Conservation (phyloP, 2,113 vertebrate genomes). For the Podarcis raffonei region DNA sequence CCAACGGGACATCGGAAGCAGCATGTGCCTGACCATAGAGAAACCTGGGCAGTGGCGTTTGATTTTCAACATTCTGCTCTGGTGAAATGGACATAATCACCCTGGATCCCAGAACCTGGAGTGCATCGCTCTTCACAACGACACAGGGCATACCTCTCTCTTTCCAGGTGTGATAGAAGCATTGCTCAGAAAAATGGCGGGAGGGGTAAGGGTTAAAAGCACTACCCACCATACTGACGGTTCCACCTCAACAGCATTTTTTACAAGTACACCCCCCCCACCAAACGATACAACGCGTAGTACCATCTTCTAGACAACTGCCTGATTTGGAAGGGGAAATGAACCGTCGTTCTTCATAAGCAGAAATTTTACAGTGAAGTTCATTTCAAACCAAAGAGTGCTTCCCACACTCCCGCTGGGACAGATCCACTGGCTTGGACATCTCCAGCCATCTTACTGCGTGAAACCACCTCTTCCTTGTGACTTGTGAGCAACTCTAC, state of each 20-base stretch:
- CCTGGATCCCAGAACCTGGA: background rate
- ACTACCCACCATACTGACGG: background rate
- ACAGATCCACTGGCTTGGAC: background rate
- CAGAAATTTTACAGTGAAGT: background rate
- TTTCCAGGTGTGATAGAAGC: background rate
- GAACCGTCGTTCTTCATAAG: background rate
- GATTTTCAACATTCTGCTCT: constrained; percentile 1
- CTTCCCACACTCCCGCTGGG: background rate
- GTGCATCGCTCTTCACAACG: background rate
- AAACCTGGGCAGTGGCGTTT: constrained; percentile 46
- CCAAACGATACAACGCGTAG: no score
- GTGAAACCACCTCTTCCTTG: background rate
- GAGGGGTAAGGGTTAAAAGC: background rate
- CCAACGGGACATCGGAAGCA: constrained; percentile 32
- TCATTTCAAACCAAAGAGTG: background rate
- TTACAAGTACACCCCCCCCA: no score
- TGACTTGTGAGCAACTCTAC: no score
- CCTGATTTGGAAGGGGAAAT: background rate
- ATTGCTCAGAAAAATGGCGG: background rate
- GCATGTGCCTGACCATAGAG: constrained; percentile 37
- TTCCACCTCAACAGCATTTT: background rate
- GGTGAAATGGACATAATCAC: background rate
- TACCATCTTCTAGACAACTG: background rate
- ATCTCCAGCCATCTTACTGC: background rate
- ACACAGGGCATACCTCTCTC: background rate